A percentile compares a stretch with the other conserved stretches of the same genome.
These are phyloP conservation scores for Lithodes maja DNA, from an alignment of 2,888 invertebrate species.

Conservation along the genomic window DNA sequence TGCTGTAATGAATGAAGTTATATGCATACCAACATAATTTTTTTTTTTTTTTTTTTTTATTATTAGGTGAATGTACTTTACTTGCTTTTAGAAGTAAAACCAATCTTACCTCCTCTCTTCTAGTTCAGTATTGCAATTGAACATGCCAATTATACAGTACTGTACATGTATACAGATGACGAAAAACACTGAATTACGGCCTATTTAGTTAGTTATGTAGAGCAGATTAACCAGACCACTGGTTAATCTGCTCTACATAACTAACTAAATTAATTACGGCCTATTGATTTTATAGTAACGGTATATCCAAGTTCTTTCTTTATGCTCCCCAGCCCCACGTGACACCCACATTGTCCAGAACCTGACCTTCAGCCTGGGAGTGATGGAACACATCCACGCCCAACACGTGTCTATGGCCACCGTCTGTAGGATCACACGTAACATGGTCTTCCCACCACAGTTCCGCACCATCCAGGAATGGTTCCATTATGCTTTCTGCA, in stretches of 20 bases:
- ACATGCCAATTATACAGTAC: no score
- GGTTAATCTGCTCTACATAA: no score
- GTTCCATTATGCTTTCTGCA: conserved; percentile 97
- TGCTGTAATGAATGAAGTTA: neutral
- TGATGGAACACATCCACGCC: conserved; percentile 78
- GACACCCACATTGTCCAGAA: conserved; percentile 86
- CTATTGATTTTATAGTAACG: no score
- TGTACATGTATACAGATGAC: no score
- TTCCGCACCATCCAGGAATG: conserved; percentile 95
- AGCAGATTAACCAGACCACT: no score
- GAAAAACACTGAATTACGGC: no score
- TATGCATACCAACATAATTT: neutral
- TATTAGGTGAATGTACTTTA: conserved; percentile 62
- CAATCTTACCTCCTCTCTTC: no score
- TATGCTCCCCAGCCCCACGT: conserved; percentile 45
- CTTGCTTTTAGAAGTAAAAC: neutral
- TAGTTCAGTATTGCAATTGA: no score
- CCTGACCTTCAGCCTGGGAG: conserved; percentile 90
- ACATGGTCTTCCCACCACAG: conserved; percentile 95
- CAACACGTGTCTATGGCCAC: conserved; percentile 94
- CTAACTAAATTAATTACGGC: no score
- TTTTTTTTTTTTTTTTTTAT: neutral
- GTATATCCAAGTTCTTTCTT: no score
- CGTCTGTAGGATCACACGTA: conserved; percentile 92
- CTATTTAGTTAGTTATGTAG: no score